These are phyloP conservation scores for Nephrotoma guestfalica DNA, from an alignment of 2,888 invertebrate genomes.

Conservation along the genomic window DNA sequence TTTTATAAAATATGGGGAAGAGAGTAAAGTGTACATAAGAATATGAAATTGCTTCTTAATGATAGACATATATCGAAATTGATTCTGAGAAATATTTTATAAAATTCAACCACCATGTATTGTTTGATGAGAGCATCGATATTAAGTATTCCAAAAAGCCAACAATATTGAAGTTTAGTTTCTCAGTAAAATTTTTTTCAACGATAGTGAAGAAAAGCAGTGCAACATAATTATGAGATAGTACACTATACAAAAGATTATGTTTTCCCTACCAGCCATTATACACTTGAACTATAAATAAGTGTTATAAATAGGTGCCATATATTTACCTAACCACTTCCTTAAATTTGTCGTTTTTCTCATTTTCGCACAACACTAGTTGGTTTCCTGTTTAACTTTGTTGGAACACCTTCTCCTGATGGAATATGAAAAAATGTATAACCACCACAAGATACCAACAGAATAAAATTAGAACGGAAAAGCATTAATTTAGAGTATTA, in stretches of 20 bases:
- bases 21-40: not conserved
- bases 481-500: not conserved
- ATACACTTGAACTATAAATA: too few relatives aligned
- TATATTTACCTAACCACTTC: too few relatives aligned
- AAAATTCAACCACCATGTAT: not conserved
- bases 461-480: not conserved
- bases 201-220: too few relatives aligned
- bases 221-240: too few relatives aligned
- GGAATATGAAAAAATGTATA: not conserved
- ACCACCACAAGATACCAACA: not conserved
- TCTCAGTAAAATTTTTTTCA: not conserved
- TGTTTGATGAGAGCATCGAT: not conserved
- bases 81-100: not conserved
- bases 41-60: not conserved
- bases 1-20: not conserved
- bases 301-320: too few relatives aligned
- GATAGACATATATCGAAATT: not conserved
- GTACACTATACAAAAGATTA: too few relatives aligned
- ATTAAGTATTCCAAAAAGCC: not conserved
- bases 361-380: not conserved
- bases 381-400: not conserved
- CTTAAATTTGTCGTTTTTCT: not conserved
- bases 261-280: too few relatives aligned
- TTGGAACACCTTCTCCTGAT: not conserved
- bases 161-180: not conserved